Conservation (phyloP, 2,113 vertebrate species). For the Syngnathus floridae region DNA sequence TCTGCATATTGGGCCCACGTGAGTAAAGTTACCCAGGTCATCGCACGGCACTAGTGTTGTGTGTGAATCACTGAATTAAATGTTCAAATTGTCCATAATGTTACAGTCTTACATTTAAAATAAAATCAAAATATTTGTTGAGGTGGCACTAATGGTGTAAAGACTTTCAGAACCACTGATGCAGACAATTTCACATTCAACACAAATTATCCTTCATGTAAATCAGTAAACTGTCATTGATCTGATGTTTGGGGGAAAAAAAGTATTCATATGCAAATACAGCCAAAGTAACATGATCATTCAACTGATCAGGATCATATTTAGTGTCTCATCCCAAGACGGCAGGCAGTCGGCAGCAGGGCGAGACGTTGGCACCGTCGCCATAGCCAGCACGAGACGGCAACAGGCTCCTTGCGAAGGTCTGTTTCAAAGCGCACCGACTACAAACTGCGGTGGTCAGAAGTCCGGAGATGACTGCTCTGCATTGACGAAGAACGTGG, state of each 20-base stretch:
- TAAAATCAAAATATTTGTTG: not conserved
- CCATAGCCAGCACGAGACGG: not conserved
- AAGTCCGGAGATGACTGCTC: conserved; percentile 39
- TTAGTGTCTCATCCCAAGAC: conserved; percentile 39
- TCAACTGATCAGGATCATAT: conserved; percentile 17
- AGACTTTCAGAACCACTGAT: not conserved
- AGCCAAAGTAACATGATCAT: not conserved
- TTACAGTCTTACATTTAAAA: not conserved
- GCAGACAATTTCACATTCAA: conserved; percentile 3
- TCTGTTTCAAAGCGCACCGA: not conserved
- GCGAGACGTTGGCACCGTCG: not conserved
- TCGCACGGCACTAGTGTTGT: not conserved
- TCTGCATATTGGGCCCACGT: not conserved
- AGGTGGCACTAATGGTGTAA: not conserved
- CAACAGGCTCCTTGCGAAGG: not conserved
- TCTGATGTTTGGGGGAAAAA: not conserved
- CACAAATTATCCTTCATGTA: conserved; percentile 5
- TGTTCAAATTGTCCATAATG: not conserved
- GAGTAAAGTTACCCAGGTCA: not conserved
- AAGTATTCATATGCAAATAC: not conserved
- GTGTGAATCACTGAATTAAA: not conserved
- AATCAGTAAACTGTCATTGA: not conserved
- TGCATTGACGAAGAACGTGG: conserved; percentile 78
- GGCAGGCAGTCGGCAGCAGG: conserved; percentile 1
- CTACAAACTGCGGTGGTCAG: conserved; percentile 18